These are phyloP conservation scores for Chorisops tibialis DNA, from an alignment of 2,888 invertebrate species.

Conservation along the genomic window DNA sequence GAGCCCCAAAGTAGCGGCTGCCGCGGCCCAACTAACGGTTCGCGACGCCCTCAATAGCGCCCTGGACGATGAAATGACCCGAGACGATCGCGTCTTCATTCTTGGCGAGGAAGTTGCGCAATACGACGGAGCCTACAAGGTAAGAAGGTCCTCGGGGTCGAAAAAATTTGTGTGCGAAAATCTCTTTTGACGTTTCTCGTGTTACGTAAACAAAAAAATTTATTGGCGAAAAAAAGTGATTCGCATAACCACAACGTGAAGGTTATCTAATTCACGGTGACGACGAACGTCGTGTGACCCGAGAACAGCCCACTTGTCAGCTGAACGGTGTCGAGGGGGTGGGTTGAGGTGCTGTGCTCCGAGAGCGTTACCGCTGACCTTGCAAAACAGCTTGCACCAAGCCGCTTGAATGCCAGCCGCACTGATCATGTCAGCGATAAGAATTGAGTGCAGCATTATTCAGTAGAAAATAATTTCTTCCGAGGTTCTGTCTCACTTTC, in stretches of 20 bases:
- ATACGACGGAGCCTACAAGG: constrained; percentile 97
- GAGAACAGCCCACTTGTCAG: not conserved
- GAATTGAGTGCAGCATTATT: too few relatives aligned
- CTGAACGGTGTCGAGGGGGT: too few relatives aligned
- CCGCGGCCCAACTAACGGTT: constrained; percentile 76
- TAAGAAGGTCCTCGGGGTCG: constrained; percentile 52
- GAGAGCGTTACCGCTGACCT: too few relatives aligned
- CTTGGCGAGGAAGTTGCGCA: constrained; percentile 98
- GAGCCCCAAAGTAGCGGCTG: constrained; percentile 47
- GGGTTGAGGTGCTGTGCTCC: too few relatives aligned
- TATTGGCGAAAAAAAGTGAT: not conserved
- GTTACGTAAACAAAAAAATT: constrained; percentile 31
- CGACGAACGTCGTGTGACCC: not conserved
- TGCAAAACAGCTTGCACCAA: too few relatives aligned
- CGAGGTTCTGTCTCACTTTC: too few relatives aligned
- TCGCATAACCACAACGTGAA: constrained; percentile 13
- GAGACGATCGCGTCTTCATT: constrained; percentile 86
- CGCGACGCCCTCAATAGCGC: constrained; percentile 96
- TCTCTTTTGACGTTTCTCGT: not conserved
- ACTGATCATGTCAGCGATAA: too few relatives aligned
- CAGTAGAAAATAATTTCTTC: too few relatives aligned
- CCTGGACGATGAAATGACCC: constrained; percentile 93
- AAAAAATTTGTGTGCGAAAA: not conserved
- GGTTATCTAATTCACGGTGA: constrained; percentile 26
- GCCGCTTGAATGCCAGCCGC: too few relatives aligned